Evolutionary conservation across 2,113 vertebrate genomes (phyloP), one percentile per base, ranked within the genome.

Genomic region (Laticauda laticaudata): DNA sequence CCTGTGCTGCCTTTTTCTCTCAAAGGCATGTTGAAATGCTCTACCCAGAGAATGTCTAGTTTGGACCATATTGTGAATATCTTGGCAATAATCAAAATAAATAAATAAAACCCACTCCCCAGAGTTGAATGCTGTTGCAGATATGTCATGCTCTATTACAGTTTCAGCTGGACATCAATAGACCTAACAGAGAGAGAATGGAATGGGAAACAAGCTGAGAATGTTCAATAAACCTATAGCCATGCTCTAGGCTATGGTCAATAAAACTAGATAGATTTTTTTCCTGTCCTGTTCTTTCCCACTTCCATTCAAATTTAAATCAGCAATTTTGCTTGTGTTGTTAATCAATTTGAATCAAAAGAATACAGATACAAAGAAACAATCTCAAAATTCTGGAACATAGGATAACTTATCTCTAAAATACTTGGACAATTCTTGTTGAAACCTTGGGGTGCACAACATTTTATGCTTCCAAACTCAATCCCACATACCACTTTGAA

Each of bases 221-320:
- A n/a, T 6, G 10, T 5, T 75, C 90, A 93, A 56, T 93, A 92
- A 95, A 95, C 51, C 7, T 69, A 94, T 3, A 0, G 0, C 39
- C 56, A 23, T 54, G 48, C 92, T 93, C 92, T 88, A 94, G 89
- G 89, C 29, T 93, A 43, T 26, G 90, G 88, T 64, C 89, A 92
- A 23, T 93, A 92, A 92, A 93, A 56, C n/a, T 69, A 90, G 81
- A 92, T 90, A n/a, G 92, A 93, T 53, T 59, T 61, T 87, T 56
- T 56, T 85, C 2, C 53, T 90, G 54, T 90, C 29, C 39, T 90
- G 26, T 90, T 43, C 26, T 39, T 89, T 87, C 59, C 26, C 69
- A 56, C 26, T 91, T 91, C 26, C 43, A 45, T 90, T 85, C 24
- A 29, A 59, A 24, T 88, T 87, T 34, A 81, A 43, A n/a, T 85